Percentiles rank a stretch among this genome's conserved stretches.
Conservation (phyloP, 37 sponge, comb jelly and placozoan species). For the Lycopodina hypogea region DNA sequence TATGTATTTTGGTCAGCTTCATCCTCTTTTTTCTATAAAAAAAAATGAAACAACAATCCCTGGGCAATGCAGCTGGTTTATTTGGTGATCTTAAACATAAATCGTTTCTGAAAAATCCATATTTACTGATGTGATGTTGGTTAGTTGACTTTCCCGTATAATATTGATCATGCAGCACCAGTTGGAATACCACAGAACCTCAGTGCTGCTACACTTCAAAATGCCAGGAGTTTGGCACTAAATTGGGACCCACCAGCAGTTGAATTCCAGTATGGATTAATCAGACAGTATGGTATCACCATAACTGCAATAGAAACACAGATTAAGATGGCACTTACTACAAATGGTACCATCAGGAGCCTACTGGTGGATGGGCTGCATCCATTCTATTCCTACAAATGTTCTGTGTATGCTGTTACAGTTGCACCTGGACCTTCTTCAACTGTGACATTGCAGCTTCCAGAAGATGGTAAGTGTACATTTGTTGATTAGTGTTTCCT, state of each 20-base stretch:
- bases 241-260: slow-evolving; percentile 31
- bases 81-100: no score
- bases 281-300: slow-evolving; percentile 4
- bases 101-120: no score
- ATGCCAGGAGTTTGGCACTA: not conserved
- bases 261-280: slow-evolving; percentile 28
- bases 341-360: no score
- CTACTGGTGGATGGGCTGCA: not conserved
- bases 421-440: slow-evolving; percentile 25
- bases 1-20: no score
- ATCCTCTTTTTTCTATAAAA: no score
- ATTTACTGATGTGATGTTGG: no score
- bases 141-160: no score
- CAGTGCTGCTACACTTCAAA: not conserved
- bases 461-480: slow-evolving; percentile 18
- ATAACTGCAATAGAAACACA: not conserved
- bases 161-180: no score
- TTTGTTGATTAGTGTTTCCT: no score
- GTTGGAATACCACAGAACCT: slow-evolving; percentile 27
- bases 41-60: no score
- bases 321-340: not conserved
- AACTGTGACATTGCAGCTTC: not conserved
- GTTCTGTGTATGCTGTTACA: slow-evolving; percentile 30
- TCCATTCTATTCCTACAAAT: slow-evolving; percentile 26
- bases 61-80: no score